Conservation (phyloP, 2,113 vertebrate genomes). For the Drymodes brunneopygia region DNA sequence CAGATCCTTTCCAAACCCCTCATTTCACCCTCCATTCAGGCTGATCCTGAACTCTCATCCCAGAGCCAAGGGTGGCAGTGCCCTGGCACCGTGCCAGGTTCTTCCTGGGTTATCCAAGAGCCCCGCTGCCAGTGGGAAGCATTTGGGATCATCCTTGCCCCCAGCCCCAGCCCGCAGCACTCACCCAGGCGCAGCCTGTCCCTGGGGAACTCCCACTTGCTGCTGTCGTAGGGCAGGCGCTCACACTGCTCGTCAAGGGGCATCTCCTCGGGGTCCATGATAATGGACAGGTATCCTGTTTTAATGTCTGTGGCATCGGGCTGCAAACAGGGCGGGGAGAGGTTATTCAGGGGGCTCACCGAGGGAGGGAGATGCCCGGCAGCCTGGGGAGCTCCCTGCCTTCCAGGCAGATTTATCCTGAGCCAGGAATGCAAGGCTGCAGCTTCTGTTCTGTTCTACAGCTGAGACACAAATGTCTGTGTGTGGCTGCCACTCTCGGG, state of each 20-base stretch:
- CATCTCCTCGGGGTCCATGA: constrained; percentile 92
- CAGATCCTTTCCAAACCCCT: background rate
- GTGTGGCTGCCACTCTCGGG: background rate
- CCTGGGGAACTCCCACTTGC: constrained; percentile 92
- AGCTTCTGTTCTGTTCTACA: background rate
- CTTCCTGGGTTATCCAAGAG: background rate
- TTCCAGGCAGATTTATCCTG: background rate
- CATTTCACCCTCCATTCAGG: background rate
- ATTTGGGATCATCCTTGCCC: background rate
- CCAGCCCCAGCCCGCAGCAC: background rate
- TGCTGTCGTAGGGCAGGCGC: constrained; percentile 89
- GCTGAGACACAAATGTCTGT: background rate
- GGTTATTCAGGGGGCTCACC: background rate
- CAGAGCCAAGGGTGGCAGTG: background rate
- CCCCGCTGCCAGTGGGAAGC: accelerated
- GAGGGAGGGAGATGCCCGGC: background rate
- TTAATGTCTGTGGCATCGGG: constrained; percentile 84
- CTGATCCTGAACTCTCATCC: background rate
- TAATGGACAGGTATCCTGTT: constrained; percentile 90
- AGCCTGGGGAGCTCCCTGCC: background rate
- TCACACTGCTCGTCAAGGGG: constrained; percentile 90
- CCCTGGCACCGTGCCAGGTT: background rate
- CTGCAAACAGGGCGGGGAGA: constrained; percentile 18
- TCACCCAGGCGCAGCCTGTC: constrained; percentile 84
- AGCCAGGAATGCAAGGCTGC: background rate